Conservation (phyloP, 1,140 invertebrate species). For the Hestina assimilis region DNA sequence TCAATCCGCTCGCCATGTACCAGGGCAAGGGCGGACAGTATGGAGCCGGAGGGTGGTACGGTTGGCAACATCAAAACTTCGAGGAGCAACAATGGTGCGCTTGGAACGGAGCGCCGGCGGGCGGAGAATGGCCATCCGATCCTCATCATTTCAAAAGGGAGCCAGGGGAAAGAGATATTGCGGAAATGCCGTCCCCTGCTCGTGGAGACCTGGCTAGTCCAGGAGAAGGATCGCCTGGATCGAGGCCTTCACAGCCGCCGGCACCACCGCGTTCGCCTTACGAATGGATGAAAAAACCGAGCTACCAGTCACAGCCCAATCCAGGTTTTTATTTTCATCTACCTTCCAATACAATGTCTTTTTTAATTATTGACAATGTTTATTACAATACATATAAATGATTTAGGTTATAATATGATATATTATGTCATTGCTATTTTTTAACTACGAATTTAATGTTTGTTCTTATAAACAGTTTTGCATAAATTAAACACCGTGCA, state of each 20-base stretch:
- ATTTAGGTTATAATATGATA: not conserved
- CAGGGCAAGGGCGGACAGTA: slow-evolving; percentile 78
- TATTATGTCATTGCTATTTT: not conserved
- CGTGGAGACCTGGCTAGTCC: slow-evolving; percentile 84
- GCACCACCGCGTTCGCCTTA: slow-evolving; percentile 86
- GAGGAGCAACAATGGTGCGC: slow-evolving; percentile 77
- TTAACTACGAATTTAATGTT: no score
- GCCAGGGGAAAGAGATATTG: slow-evolving; percentile 61
- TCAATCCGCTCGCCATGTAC: slow-evolving; percentile 80
- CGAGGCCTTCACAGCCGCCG: slow-evolving; percentile 78
- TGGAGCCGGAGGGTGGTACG: slow-evolving; percentile 70
- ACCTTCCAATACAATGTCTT: slow-evolving; percentile 2
- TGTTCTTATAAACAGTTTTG: no score
- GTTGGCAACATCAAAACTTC: slow-evolving; percentile 78
- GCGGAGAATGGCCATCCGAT: slow-evolving; percentile 72
- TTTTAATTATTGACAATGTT: slow-evolving; percentile 1
- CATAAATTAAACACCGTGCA: no score
- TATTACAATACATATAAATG: not conserved
- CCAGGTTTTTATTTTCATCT: slow-evolving; percentile 82
- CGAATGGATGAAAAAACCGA: slow-evolving; percentile 94
- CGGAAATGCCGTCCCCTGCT: slow-evolving; percentile 81
- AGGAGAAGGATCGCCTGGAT: slow-evolving; percentile 74
- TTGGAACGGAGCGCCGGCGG: slow-evolving; percentile 75
- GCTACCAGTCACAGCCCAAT: slow-evolving; percentile 89
- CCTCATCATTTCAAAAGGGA: slow-evolving; percentile 69